These are phyloP conservation scores for Rhyzopertha dominica DNA, from an alignment of 1,140 invertebrate genomes.

Conservation along the genomic window DNA sequence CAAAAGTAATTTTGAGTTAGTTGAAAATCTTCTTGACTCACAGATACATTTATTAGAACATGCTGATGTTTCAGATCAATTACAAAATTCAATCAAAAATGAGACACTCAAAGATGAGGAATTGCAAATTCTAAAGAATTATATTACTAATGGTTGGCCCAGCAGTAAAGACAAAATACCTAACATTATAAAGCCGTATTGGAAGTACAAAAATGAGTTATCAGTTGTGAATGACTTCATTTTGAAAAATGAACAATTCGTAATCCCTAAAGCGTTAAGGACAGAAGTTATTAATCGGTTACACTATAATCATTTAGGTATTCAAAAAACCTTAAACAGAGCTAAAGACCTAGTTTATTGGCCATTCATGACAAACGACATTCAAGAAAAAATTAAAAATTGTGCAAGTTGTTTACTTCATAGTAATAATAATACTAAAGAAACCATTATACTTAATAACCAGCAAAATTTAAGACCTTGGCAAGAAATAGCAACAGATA, in stretches of 20 bases:
- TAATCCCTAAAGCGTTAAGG: conserved; percentile 8
- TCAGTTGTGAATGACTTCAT: conserved; percentile 15
- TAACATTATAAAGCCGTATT: conserved; percentile 16
- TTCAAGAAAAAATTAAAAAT: conserved; percentile 7
- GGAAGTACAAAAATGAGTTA: conserved; percentile 20
- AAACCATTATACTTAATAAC: conserved; percentile 38
- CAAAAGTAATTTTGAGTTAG: conserved; percentile 14
- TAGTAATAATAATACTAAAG: conserved; percentile 3
- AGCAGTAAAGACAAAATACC: conserved; percentile 13
- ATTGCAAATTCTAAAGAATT: conserved; percentile 14
- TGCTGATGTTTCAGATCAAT: conserved; percentile 18
- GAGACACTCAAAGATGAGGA: conserved; percentile 13
- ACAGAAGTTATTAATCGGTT: conserved; percentile 19
- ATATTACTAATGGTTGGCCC: conserved; percentile 20
- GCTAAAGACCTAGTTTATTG: conserved; percentile 19
- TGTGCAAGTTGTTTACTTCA: conserved; percentile 8
- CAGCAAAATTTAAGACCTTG: conserved; percentile 30
- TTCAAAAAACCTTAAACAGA: conserved; percentile 15
- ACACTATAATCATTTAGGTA: conserved; percentile 22
- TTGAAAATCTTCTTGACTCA: conserved; percentile 14
- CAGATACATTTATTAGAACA: conserved; percentile 21
- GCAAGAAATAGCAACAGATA: conserved; percentile 36
- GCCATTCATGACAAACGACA: conserved; percentile 15
- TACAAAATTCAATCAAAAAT: conserved; percentile 6
- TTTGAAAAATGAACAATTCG: conserved; percentile 12